Base-by-base conservation (phyloP, 2,888 invertebrate genomes). In the Philereme transversata region DNA sequence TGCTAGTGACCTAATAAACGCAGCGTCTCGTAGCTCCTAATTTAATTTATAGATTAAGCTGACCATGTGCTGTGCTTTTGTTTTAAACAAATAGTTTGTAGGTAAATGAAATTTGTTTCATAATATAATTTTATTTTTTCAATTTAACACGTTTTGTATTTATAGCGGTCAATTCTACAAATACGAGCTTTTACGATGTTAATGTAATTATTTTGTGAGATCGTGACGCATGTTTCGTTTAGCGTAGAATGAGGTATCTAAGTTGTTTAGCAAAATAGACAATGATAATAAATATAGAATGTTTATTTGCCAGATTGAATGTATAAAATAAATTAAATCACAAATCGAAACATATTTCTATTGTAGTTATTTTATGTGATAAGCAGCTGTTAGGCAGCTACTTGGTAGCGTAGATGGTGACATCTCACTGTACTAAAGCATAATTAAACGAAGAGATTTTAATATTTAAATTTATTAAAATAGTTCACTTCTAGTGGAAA, bases 61-160 rank as follows among this genome's bases (percentile, higher is more conserved):
- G 90, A 92, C 87, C 86, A 90, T 88, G 92, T 91, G 92, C 91
- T 92, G 92, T 92, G 92, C 90, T 92, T 92, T 90, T 87, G 90
- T 91, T 92, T 92, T 90, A 90, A 90, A 88, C 81, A 84, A 80
- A 82, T 90, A 90, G 88, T 83, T 82, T 81, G 74, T 88, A 90
- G 84, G 83, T 86, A 86, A 89, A 86, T 88, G 82, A 88, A 89
- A 87, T 89, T 86, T 87, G 84, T 89, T 89, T 67, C 64, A 57
- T 64, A 62, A 81, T 78, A 80, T 83, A 84, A 83, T 85, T 77
- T 81, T 78, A 81, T 81, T 78, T 78, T 85, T 81, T 84, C 76
- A 78, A 73, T 74, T 84, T 87, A 78, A 68, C 63, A 68, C 54
- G 48, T 86, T 83, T 83, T 83, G 82, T 89, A 87, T 90, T 90